Conservation (phyloP, 37 sponge, comb jelly and placozoan species). For the Geodia barretti region DNA sequence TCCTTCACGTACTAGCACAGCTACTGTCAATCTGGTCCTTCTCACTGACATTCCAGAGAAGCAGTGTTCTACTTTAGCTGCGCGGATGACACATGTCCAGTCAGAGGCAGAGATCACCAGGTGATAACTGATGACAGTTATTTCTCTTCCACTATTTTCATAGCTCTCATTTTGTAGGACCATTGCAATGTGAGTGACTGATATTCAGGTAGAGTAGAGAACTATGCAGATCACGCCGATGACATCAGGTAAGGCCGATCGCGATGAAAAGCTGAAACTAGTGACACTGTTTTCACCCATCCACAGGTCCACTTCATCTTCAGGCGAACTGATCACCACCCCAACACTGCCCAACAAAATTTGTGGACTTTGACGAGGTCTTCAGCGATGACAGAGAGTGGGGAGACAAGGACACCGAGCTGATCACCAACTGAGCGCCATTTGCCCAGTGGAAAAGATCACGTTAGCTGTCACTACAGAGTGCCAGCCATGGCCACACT, state of each 20-base stretch:
- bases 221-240: not conserved
- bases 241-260: not conserved
- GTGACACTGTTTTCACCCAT: not conserved
- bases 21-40: conserved; percentile 21
- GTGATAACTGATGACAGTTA: no score
- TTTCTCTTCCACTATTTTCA: no score
- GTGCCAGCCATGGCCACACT: not conserved
- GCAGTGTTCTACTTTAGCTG: not conserved
- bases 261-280: not conserved
- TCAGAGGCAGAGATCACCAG: not conserved
- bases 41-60: conserved; percentile 29
- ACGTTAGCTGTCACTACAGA: not conserved
- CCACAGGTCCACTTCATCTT: conserved; percentile 46
- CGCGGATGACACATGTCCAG: not conserved
- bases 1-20: not conserved
- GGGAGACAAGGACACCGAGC: not conserved
- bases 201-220: no score
- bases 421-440: not conserved
- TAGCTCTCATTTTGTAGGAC: no score
- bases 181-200: no score
- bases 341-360: not conserved
- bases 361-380: conserved; percentile 43
- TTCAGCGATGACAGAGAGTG: not conserved
- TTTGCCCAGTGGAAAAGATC: not conserved
- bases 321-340: conserved; percentile 20